phyloP scores from a whole-genome alignment of 2,113 vertebrate genomes.

The Crotalus horridus region DNA sequence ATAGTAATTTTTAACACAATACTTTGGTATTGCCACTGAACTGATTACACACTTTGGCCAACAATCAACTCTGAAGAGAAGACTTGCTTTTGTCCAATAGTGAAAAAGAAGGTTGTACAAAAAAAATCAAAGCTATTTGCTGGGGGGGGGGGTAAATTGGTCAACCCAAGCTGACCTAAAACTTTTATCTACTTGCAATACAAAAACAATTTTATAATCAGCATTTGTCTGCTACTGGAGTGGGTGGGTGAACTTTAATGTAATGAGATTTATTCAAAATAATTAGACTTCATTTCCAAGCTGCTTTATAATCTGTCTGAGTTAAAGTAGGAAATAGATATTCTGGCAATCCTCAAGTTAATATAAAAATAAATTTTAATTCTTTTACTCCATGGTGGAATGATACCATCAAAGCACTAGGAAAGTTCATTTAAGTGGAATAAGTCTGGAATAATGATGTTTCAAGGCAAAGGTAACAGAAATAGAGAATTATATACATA shows the following conservation, averaged over 20 bases:
- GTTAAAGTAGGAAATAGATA: background rate
- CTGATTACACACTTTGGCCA: background rate
- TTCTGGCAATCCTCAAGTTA: background rate
- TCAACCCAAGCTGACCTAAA: too few relatives aligned
- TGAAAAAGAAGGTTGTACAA: background rate
- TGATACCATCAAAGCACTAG: background rate
- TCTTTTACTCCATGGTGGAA: background rate
- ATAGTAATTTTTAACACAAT: background rate
- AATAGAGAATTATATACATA: background rate
- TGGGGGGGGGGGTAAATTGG: background rate
- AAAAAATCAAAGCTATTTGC: background rate
- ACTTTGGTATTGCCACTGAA: too few relatives aligned
- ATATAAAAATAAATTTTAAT: background rate
- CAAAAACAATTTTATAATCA: background rate
- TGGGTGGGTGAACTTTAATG: too few relatives aligned
- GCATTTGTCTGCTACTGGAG: background rate
- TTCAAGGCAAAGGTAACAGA: background rate
- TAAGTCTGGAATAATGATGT: background rate
- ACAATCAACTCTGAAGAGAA: background rate
- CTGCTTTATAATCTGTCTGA: background rate
- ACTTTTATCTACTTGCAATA: background rate
- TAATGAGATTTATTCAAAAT: background rate
- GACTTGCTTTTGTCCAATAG: background rate
- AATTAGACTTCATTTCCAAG: background rate
- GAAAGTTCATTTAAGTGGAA: background rate